Percentiles rank a stretch among this genome's conserved stretches.
These are phyloP conservation scores for Microplitis manilae DNA, from an alignment of 2,888 invertebrate species.

Conservation along the genomic window DNA sequence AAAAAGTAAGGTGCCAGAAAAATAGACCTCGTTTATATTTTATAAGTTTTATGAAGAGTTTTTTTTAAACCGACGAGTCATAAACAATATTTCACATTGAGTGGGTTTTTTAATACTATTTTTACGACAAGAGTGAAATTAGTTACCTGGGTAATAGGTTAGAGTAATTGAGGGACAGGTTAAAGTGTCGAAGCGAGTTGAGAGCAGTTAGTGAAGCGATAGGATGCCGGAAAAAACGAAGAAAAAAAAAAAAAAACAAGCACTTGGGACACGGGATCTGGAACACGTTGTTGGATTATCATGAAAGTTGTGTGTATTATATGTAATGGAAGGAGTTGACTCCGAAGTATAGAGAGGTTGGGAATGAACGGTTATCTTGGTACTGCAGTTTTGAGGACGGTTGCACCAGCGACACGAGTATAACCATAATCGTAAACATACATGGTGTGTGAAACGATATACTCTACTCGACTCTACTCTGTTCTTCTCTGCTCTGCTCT, in stretches of 20 bases:
- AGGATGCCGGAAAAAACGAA: neutral
- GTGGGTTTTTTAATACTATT: neutral
- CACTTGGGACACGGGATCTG: conserved; percentile 21
- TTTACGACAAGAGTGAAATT: neutral
- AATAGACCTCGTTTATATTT: too few species aligned
- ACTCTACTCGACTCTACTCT: conserved; percentile 29
- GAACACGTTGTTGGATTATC: conserved; percentile 45
- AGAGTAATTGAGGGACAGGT: conserved; percentile 2
- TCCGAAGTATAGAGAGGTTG: conserved; percentile 39
- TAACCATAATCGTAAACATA: conserved; percentile 58
- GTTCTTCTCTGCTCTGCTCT: too few species aligned
- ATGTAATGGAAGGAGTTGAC: conserved; percentile 43
- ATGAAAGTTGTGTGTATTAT: conserved; percentile 39
- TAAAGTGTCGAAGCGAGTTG: neutral
- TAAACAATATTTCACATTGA: neutral
- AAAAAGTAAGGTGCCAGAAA: too few species aligned
- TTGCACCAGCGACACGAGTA: conserved; percentile 47
- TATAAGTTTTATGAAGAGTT: too few species aligned
- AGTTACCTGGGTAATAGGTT: neutral
- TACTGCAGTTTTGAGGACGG: conserved; percentile 55
- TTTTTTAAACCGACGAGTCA: neutral
- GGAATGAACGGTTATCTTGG: conserved; percentile 56
- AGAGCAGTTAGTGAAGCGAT: neutral
- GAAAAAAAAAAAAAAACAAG: conserved; percentile 6
- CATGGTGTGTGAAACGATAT: conserved; percentile 59